Conservation (phyloP, 1,140 invertebrate species). For the Hycleus cichorii region DNA sequence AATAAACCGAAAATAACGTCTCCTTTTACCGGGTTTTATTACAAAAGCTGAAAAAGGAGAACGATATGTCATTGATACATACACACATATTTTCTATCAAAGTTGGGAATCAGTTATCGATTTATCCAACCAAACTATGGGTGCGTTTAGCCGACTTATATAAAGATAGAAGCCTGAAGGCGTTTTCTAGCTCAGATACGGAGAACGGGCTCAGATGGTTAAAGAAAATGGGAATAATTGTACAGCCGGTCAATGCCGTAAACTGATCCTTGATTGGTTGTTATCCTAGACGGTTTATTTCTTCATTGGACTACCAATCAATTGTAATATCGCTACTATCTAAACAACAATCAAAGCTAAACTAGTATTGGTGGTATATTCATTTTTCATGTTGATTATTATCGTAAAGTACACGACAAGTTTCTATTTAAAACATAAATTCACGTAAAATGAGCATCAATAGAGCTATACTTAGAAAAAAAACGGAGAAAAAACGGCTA, state of each 20-base stretch:
- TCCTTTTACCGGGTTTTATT: neutral
- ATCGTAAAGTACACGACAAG: no score
- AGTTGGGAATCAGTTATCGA: slow-evolving; percentile 17
- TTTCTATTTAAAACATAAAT: no score
- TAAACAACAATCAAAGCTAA: no score
- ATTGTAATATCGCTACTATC: no score
- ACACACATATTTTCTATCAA: slow-evolving; percentile 18
- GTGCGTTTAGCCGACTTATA: neutral
- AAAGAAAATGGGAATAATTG: slow-evolving; percentile 26
- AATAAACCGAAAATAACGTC: neutral
- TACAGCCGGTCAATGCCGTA: slow-evolving; percentile 28
- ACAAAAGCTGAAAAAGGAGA: slow-evolving; percentile 12
- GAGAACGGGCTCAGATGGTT: slow-evolving; percentile 23
- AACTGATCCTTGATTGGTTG: slow-evolving; percentile 24
- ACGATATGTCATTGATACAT: slow-evolving; percentile 16
- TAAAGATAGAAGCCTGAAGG: no score
- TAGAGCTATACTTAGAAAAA: no score
- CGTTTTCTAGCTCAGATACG: slow-evolving; percentile 7
- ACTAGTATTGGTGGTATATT: no score
- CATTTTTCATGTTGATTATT: no score
- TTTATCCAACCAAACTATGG: slow-evolving; percentile 2
- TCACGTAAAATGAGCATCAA: no score
- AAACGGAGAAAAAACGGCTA: no score
- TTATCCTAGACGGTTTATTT: neutral
- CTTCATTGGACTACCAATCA: no score